Percentiles rank a stretch among this genome's conserved stretches.
Conservation (phyloP, 1,140 invertebrate genomes). For the Drosophila lowei region DNA sequence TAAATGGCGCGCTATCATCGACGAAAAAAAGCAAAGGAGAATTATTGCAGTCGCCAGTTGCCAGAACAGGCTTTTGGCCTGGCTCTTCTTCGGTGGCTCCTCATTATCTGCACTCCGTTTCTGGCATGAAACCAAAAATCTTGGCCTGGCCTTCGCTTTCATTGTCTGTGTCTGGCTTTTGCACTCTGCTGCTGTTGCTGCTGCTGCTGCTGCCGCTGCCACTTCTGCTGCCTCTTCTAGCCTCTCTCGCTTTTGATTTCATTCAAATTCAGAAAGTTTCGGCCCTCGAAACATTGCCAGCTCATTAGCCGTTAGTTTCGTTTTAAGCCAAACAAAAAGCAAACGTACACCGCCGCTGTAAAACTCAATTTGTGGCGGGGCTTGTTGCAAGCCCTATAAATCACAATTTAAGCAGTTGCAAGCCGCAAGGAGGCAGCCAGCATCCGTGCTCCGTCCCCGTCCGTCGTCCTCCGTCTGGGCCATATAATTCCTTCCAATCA, state of each 20-base stretch:
- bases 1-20: constrained; percentile 67
- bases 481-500: constrained; percentile 78
- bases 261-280: constrained; percentile 57
- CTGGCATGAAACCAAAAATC: constrained; percentile 44
- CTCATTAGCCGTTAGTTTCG: constrained; percentile 74
- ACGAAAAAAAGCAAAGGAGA: constrained; percentile 33
- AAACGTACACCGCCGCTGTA: constrained; percentile 29
- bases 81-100: constrained; percentile 4
- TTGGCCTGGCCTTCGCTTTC: constrained; percentile 38
- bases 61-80: constrained; percentile 41
- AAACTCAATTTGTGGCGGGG: constrained; percentile 43
- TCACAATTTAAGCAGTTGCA: constrained; percentile 67
- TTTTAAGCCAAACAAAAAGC: constrained; percentile 30
- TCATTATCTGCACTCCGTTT: constrained; percentile 13
- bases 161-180: constrained; percentile 13
- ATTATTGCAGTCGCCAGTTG: constrained; percentile 50
- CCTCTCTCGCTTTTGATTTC: constrained; percentile 55
- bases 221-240: constrained; percentile 6
- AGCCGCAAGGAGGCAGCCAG: constrained; percentile 11
- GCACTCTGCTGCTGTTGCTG: not conserved
- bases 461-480: constrained; percentile 23
- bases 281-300: constrained; percentile 44
- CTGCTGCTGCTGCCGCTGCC: not conserved
- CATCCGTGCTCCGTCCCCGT: too few species aligned
- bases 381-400: constrained; percentile 61